These are phyloP conservation scores for Tuberolachnus salignus DNA, from an alignment of 2,888 invertebrate species.

Conservation along the genomic window DNA sequence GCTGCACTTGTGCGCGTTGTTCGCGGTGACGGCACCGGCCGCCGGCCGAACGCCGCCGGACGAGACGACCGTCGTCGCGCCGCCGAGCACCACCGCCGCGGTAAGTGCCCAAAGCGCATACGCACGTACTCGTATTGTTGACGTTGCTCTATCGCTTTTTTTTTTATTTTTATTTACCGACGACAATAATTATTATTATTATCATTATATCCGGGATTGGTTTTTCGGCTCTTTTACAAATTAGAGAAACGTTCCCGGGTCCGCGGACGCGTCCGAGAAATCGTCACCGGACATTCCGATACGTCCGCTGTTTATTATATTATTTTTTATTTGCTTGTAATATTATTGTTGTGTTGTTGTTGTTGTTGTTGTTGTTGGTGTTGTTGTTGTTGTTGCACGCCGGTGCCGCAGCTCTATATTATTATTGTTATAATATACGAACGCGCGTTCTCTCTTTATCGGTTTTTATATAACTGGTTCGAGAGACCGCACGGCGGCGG, in stretches of 20 bases:
- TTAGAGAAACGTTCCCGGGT: too few species aligned
- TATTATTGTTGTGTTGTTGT: too few species aligned
- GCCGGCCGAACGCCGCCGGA: not conserved
- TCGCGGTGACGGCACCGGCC: not conserved
- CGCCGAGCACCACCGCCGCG: not conserved
- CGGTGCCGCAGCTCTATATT: not conserved
- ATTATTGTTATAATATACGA: not conserved
- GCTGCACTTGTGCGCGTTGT: not conserved
- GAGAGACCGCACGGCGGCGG: not conserved
- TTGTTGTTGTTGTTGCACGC: not conserved
- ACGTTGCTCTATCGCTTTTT: too few species aligned
- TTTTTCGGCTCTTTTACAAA: too few species aligned
- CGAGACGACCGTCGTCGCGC: not conserved
- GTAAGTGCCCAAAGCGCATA: not conserved
- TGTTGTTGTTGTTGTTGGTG: not conserved
- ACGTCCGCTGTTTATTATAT: too few species aligned
- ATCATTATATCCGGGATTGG: too few species aligned
- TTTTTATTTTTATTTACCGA: too few species aligned
- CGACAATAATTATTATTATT: too few species aligned
- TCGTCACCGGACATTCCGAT: not conserved
- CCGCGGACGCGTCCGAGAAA: not conserved
- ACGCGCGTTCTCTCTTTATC: constrained; percentile 14
- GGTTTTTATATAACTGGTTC: constrained; percentile 20
- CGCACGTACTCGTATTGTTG: too few species aligned
- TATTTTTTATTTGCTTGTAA: too few species aligned